Conservation (phyloP, 2,888 invertebrate genomes). For the Amblyteles armatorius region DNA sequence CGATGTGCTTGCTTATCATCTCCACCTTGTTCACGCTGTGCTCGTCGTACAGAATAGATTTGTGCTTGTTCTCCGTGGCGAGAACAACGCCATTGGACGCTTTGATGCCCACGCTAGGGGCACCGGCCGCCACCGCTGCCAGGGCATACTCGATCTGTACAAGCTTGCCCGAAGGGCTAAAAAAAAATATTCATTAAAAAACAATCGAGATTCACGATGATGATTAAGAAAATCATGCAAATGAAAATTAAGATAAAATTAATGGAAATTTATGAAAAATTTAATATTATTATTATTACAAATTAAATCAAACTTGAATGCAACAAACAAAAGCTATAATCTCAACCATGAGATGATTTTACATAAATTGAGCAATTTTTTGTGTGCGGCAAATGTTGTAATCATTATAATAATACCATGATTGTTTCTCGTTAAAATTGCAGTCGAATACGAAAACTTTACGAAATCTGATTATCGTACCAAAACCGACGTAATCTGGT, state of each 20-base stretch:
- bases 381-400: background rate
- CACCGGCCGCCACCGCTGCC: slow-evolving; percentile 99
- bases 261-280: too few relatives aligned
- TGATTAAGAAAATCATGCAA: background rate
- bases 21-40: slow-evolving; percentile 99
- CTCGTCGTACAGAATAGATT: slow-evolving; percentile 98
- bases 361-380: background rate
- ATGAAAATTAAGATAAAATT: background rate
- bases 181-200: slow-evolving; percentile 69
- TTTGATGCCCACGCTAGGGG: slow-evolving; percentile 99
- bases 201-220: background rate
- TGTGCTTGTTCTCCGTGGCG: slow-evolving; percentile 99
- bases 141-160: slow-evolving; percentile 99
- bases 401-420: background rate
- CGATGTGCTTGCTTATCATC: slow-evolving; percentile 97
- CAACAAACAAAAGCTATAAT: background rate
- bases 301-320: background rate
- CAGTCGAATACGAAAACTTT: background rate
- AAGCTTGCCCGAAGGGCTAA: slow-evolving; percentile 98
- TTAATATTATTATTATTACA: background rate
- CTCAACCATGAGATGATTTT: background rate
- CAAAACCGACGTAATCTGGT: background rate
- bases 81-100: slow-evolving; percentile 99
- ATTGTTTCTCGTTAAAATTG: background rate
- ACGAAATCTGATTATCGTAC: background rate